Conservation (phyloP, 2,113 vertebrate genomes). For the Larimichthys crocea region DNA sequence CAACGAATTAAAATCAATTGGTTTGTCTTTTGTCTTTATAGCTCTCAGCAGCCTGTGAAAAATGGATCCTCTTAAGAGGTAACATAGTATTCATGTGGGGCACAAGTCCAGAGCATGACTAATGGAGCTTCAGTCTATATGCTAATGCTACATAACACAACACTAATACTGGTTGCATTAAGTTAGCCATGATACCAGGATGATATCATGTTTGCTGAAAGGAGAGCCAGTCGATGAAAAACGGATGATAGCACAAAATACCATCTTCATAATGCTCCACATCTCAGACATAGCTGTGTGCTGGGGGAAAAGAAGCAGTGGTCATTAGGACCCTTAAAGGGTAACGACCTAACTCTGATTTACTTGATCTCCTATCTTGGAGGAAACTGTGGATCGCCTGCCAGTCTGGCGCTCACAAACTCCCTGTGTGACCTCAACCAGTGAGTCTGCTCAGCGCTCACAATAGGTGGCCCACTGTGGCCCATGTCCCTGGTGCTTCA, state of each 20-base stretch:
- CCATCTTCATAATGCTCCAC: slow-evolving; percentile 71
- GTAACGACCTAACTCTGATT: slow-evolving; percentile 83
- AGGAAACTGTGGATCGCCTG: slow-evolving; percentile 86
- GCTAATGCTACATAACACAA: slow-evolving; percentile 77
- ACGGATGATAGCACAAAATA: slow-evolving; percentile 74
- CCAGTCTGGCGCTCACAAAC: slow-evolving; percentile 85
- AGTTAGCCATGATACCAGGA: slow-evolving; percentile 75
- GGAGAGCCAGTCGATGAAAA: slow-evolving; percentile 77
- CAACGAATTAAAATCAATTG: slow-evolving; percentile 84
- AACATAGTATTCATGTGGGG: slow-evolving; percentile 79
- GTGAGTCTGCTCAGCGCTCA: slow-evolving; percentile 73
- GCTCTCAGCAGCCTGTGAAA: slow-evolving; percentile 79
- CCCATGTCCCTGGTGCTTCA: slow-evolving; percentile 70
- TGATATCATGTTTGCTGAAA: slow-evolving; percentile 80
- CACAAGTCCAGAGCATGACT: slow-evolving; percentile 71
- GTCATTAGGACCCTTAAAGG: slow-evolving; percentile 81
- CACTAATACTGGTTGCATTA: slow-evolving; percentile 73
- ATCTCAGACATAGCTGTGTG: slow-evolving; percentile 62
- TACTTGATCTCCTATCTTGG: slow-evolving; percentile 87
- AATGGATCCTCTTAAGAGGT: slow-evolving; percentile 81
- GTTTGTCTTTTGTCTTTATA: slow-evolving; percentile 82
- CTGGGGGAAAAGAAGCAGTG: slow-evolving; percentile 57
- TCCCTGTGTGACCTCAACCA: slow-evolving; percentile 83
- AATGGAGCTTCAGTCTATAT: slow-evolving; percentile 75
- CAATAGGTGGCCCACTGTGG: slow-evolving; percentile 81